Evolutionary conservation across 2,888 invertebrate genomes (phyloP), one percentile per base, ranked within the genome.

Genomic region (Drosophila flavopinicola): DNA sequence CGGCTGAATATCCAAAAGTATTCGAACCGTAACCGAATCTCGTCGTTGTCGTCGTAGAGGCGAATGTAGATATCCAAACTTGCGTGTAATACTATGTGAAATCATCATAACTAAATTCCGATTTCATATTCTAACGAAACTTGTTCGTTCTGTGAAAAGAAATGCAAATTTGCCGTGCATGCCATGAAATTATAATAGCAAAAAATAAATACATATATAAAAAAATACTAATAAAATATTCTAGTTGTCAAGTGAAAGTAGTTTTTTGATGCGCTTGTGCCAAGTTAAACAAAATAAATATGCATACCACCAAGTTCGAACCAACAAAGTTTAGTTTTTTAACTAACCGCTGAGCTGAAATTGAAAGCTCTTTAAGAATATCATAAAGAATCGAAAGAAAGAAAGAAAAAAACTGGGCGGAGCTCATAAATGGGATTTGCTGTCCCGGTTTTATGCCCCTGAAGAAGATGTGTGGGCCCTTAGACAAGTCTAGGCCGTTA

Each of bases 81-180:
- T 49, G 61, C 61, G 71, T 70, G 75, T 53, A 48, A 51, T 37
- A 54, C 29, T 23, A 54, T 32, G 38, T 45, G 33, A 49, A 72
- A 49, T 45, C 53, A 49, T 45, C 53, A 45, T 30, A 73, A 53
- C 60, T 73, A 61, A n/a, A n/a, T 66, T 66, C 39, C 24, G 35
- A 66, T 66, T 66, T 66, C 9, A 44, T 57, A 42, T 65, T 39
- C 49, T 39, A 47, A 41, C 45, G 30, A 57, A 52, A 54, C 17
- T 45, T 54, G 6, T 30, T 30, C 9, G n/a, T n/a, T 32, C 4
- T 33, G 42, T 38, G 24, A 41, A 30, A 29, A 20, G 15, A 59
- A 51, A 66, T 71, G 58, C 58, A 15, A 66, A 51, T 69, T 58
- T 45, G 13, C 27, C 13, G 47, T 63, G 51, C 61, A 61, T 61